phyloP scores from a whole-genome alignment of 2,888 invertebrate species.

The Acanthosepion lycidas region DNA sequence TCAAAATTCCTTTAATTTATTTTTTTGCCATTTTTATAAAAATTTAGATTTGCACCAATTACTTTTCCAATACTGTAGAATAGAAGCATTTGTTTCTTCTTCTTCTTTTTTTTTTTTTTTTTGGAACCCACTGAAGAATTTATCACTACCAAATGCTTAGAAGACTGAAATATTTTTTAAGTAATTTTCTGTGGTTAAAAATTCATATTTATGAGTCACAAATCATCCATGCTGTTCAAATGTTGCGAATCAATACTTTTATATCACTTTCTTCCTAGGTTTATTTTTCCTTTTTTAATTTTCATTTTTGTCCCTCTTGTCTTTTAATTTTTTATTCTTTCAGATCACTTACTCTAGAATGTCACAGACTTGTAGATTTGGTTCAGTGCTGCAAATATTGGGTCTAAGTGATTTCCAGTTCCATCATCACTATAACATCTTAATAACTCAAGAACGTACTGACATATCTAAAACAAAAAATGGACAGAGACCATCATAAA shows the following conservation, averaged over 20 bases:
- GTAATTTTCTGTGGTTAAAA: not conserved
- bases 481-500: too few species aligned
- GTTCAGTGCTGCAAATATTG: not conserved
- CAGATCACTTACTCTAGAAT: too few species aligned
- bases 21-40: too few species aligned
- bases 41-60: too few species aligned
- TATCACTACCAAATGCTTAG: not conserved
- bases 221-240: not conserved
- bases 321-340: too few species aligned
- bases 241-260: not conserved
- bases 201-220: not conserved
- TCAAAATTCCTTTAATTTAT: too few species aligned
- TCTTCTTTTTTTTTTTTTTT: not conserved
- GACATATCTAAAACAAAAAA: too few species aligned
- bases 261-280: not conserved
- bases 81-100: not conserved
- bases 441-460: too few species aligned
- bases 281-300: not conserved
- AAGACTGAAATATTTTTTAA: not conserved
- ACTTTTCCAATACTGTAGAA: not conserved
- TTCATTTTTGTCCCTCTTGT: too few species aligned
- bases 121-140: not conserved
- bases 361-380: too few species aligned
- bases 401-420: not conserved
- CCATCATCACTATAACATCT: not conserved